Evolutionary conservation across 2,797 vertebrate species (phyloP), one percentile per base, ranked within the genome.

Genomic region (Brachyrhaphis roseni): DNA sequence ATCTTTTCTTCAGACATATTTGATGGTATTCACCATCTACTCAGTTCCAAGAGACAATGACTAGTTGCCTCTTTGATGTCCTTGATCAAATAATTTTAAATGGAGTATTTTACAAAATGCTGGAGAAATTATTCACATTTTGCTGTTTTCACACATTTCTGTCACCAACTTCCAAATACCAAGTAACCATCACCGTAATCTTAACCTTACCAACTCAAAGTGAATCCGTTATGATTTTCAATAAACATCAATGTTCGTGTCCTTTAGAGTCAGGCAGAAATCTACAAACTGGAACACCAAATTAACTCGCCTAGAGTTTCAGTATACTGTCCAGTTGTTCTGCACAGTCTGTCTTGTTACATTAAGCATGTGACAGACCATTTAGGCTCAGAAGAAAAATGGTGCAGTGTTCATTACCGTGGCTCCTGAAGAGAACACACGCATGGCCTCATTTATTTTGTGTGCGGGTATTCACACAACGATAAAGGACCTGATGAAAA

Each of bases 331-430:
- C 68, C 74, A n/a, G 59, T 83, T 76, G 75, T 82, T 87, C 79
- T 51, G 70, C 80, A 77, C 78, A 82, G 75, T 74, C 88, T 85
- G 80, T 89, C 82, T 83, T 85, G 78, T 90, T 88, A 84, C 83
- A 85, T 91, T 90, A 84, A 84, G 82, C 73, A 4, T 82, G 80
- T 84, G 89, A 92, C 83, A 85, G 88, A 87, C 89, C 79, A 90
- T 90, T 88, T 86, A 87, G 78, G 47, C 85, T 77, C 64, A 49
- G 87, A 87, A 89, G 90, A 89, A 89, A 89, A 92, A 90, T 87
- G 80, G 81, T 74, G 81, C 87, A 77, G 80, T 86, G 88, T 90
- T 93, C 91, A 91, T 94, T 92, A 92, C 86, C 55, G 82, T 79
- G 85, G 81, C 80, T 89, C 83, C 86, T 78, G 81, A 88, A 82